Conservation (phyloP, 2,888 invertebrate species). For the Nipponacmea schrenckii region DNA sequence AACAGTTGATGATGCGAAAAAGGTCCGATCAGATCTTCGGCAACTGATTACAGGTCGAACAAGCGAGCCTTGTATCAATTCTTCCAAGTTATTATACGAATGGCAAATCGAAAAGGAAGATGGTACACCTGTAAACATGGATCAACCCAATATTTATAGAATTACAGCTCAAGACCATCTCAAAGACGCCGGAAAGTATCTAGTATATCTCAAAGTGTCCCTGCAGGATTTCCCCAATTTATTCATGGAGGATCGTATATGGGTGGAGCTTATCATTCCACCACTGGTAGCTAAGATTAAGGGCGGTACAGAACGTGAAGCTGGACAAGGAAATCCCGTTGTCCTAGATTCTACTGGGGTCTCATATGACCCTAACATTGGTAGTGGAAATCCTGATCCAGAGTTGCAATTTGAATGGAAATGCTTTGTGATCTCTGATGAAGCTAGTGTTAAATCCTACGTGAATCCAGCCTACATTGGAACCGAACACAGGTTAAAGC, state of each 20-base stretch:
- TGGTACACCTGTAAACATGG: background rate
- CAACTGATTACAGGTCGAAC: background rate
- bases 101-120: background rate
- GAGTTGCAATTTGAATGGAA: background rate
- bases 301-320: conserved; percentile 11
- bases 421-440: background rate
- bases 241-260: background rate
- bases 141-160: background rate
- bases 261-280: background rate
- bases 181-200: background rate
- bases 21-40: background rate
- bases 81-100: background rate
- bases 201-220: background rate
- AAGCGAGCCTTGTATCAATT: background rate
- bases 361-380: background rate
- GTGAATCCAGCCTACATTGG: background rate
- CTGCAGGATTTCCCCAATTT: background rate
- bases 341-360: background rate
- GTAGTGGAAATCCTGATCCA: background rate
- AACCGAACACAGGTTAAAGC: background rate
- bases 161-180: background rate
- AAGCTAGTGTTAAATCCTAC: background rate
- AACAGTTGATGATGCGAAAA: background rate
- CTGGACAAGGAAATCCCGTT: background rate
- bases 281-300: conserved; percentile 14